phyloP scores from a whole-genome alignment of 2,888 invertebrate genomes.

The Eretmocerus hayati region DNA sequence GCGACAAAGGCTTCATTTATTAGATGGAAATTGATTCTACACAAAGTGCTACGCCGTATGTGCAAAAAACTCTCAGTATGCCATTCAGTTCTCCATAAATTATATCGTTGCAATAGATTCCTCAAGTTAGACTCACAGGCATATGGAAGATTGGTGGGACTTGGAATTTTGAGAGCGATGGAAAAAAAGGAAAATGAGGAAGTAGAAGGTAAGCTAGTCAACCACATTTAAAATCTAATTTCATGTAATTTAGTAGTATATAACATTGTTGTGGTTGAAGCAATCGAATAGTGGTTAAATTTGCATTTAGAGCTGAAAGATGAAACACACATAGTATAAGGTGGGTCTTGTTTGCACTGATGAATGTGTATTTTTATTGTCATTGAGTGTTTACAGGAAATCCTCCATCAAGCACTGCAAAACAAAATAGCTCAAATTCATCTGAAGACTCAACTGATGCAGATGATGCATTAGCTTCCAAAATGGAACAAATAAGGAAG shows the following conservation, averaged over 20 bases:
- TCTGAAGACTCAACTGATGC: slow-evolving; percentile 24
- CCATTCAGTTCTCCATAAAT: not conserved
- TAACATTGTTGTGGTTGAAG: too few species aligned
- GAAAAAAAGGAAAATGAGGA: not conserved
- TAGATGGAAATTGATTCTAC: slow-evolving; percentile 3
- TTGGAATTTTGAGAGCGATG: not conserved
- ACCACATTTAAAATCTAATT: not conserved
- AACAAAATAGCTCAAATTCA: slow-evolving; percentile 14
- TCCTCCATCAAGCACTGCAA: slow-evolving; percentile 5
- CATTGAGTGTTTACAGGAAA: too few species aligned
- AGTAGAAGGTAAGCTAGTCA: not conserved
- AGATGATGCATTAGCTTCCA: slow-evolving; percentile 43
- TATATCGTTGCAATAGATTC: not conserved
- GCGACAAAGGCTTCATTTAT: too few species aligned
- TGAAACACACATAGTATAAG: not conserved
- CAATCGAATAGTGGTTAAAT: too few species aligned
- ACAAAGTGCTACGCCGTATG: not conserved
- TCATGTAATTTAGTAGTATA: not conserved
- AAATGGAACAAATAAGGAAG: slow-evolving; percentile 59
- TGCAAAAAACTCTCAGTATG: not conserved
- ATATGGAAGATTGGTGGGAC: too few species aligned
- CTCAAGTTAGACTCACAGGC: too few species aligned
- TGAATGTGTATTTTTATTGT: too few species aligned
- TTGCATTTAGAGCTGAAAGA: not conserved
- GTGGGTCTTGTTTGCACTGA: not conserved